Evolutionary conservation across 2,797 vertebrate genomes (phyloP).

Genomic region (Tarsius wallacei): DNA sequence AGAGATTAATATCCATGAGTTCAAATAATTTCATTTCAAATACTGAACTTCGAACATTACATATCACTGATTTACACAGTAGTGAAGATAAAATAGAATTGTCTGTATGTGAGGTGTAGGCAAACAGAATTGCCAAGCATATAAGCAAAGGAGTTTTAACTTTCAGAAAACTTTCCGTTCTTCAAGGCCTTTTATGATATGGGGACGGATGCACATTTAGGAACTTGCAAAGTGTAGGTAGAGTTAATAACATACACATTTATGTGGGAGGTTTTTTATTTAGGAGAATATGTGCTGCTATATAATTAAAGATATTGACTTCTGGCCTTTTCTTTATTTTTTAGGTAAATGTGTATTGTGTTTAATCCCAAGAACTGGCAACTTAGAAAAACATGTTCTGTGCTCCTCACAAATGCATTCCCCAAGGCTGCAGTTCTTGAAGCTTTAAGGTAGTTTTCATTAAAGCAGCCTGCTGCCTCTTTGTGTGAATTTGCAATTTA

Average conservation of each 20-base stretch:
- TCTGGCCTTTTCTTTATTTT: conserved; percentile 86
- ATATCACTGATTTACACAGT: conserved; percentile 85
- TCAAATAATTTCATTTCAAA: conserved; percentile 90
- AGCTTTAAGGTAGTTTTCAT: conserved; percentile 91
- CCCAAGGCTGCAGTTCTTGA: conserved; percentile 89
- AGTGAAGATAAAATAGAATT: conserved; percentile 85
- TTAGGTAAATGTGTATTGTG: conserved; percentile 89
- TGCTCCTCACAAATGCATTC: conserved; percentile 90
- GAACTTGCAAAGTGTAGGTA: conserved; percentile 66
- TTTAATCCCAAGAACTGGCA: conserved; percentile 88
- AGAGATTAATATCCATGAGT: conserved; percentile 89
- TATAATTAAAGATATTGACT: conserved; percentile 89
- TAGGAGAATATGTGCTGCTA: conserved; percentile 81
- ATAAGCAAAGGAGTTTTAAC: conserved; percentile 82
- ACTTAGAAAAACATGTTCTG: conserved; percentile 90
- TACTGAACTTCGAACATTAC: conserved; percentile 82
- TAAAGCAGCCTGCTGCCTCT: conserved; percentile 92
- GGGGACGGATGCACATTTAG: conserved; percentile 55
- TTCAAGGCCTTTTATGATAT: conserved; percentile 53
- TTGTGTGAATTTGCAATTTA: conserved; percentile 90
- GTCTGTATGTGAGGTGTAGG: conserved; percentile 58
- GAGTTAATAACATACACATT: conserved; percentile 72
- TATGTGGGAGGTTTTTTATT: conserved; percentile 83
- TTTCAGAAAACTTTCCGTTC: conserved; percentile 86
- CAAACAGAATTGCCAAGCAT: conserved; percentile 48